These are phyloP conservation scores for Haliaeetus leucogaster DNA, from an alignment of 2,113 vertebrate genomes.

Conservation along the genomic window DNA sequence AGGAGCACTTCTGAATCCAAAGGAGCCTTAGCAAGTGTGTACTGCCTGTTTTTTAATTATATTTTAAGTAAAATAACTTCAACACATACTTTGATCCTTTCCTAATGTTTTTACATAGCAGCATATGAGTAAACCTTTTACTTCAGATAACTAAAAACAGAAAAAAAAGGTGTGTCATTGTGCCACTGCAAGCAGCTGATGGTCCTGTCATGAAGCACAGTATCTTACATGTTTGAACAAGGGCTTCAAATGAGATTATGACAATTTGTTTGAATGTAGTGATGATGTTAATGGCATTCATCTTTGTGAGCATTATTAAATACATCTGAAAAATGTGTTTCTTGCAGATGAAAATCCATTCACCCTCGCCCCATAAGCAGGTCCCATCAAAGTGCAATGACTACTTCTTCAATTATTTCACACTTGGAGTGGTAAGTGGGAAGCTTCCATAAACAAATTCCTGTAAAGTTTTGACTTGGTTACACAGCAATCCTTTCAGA, in stretches of 20 bases:
- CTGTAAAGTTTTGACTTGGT: neutral
- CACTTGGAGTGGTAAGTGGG: constrained; percentile 92
- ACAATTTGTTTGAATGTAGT: neutral
- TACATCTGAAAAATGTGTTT: neutral
- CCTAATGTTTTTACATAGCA: neutral
- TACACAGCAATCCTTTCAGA: neutral
- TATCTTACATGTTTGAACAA: neutral
- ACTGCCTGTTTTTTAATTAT: neutral
- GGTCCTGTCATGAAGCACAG: neutral
- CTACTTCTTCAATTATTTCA: constrained; percentile 99
- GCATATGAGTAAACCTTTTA: neutral
- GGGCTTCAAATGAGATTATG: neutral
- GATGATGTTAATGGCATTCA: neutral
- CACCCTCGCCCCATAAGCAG: constrained; percentile 97
- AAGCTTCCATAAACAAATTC: neutral
- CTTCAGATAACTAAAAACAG: neutral
- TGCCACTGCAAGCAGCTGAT: neutral
- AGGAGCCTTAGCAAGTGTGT: neutral
- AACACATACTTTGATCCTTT: neutral
- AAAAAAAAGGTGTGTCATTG: neutral
- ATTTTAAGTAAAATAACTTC: neutral
- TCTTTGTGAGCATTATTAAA: neutral
- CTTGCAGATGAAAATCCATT: constrained; percentile 98
- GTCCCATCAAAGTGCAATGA: constrained; percentile 98
- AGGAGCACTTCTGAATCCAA: neutral